Evolutionary conservation across 2,888 invertebrate genomes (phyloP).

Genomic region (Cerceris ruficornis): DNA sequence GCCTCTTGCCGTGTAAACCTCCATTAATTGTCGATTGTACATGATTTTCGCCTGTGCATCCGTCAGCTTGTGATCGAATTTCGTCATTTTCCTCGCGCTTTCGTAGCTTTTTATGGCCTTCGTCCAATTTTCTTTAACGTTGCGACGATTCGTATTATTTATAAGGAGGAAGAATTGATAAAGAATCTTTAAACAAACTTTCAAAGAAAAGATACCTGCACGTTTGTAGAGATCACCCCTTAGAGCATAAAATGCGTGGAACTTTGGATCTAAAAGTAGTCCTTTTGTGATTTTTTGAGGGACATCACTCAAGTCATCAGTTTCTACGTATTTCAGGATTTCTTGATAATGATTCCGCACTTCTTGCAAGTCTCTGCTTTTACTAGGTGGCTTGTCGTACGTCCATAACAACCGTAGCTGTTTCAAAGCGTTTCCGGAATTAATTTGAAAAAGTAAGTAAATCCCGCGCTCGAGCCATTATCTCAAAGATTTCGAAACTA

Average conservation of each 20-base stretch:
- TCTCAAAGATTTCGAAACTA: too few species aligned
- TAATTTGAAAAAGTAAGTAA: too few species aligned
- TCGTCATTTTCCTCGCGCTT: constrained; percentile 46
- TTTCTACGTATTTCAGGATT: constrained; percentile 15
- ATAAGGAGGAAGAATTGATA: background rate
- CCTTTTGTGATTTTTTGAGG: constrained; percentile 49
- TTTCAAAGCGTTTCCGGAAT: background rate
- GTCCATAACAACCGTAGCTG: constrained; percentile 42
- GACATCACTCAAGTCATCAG: constrained; percentile 17
- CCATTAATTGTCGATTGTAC: constrained; percentile 48
- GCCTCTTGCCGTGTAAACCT: constrained; percentile 52
- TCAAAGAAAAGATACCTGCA: constrained; percentile 40
- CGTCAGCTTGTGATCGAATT: constrained; percentile 28
- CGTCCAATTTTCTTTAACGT: constrained; percentile 32
- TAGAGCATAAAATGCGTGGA: constrained; percentile 55
- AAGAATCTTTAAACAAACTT: too few species aligned
- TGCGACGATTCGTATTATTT: background rate
- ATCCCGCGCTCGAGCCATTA: too few species aligned
- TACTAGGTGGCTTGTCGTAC: constrained; percentile 13
- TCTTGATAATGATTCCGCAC: constrained; percentile 32
- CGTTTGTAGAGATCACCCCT: constrained; percentile 53
- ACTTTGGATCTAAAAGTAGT: constrained; percentile 52
- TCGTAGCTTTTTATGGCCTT: constrained; percentile 59
- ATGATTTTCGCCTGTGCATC: background rate
- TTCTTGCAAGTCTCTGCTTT: constrained; percentile 19